Base-by-base conservation (phyloP, 2,888 invertebrate genomes). In the Polyommatus iphigenia region DNA sequence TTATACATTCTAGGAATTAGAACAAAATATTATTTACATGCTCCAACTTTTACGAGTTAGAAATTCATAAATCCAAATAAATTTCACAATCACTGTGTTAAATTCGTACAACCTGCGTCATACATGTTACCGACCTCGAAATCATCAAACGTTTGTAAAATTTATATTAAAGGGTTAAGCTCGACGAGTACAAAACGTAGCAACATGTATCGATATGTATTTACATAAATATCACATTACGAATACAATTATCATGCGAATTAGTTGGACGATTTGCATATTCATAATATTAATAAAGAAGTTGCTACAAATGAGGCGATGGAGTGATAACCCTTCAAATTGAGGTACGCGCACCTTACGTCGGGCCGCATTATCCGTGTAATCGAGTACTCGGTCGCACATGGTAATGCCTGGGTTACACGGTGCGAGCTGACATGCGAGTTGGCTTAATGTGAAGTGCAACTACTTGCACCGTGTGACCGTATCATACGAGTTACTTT, bases 141-240 rank as follows among this genome's bases (percentile, higher is more conserved):
- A 15, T 18, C 67, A 18, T 29, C 29, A 67, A 29, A 29, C 5
- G 15, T 67, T 29, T 67, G 24, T 62, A 62, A 24, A 62, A 29
- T 67, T 67, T 29, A 62, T 20, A 72, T n/a, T n/a, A 73, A 73
- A 73, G 20, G 41, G 41, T 46, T 73, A 24, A 46, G 46, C 73
- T 46, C 41, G 73, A 46, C 13, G 73, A 24, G 73, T 24, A 46
- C 10, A 41, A 72, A 46, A 46, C 18, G 24, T 73, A 73, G 24
- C 50, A 15, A 46, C 50, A 50, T 24, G 54, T 75, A 29, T 54
- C 18, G 50, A 75, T 72, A 72, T 24, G 24, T 50, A 75, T 75
- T 75, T 29, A 32, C 75, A 75, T 75, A 54, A 75, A 54, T 54
- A 75, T 50, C 50, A 54, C 50, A 75, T 75, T 73, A 75, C 15